A percentile compares a stretch with the other conserved stretches of the same genome.
Conservation (phyloP, 2,113 vertebrate species). For the Seriola rivoliana region DNA sequence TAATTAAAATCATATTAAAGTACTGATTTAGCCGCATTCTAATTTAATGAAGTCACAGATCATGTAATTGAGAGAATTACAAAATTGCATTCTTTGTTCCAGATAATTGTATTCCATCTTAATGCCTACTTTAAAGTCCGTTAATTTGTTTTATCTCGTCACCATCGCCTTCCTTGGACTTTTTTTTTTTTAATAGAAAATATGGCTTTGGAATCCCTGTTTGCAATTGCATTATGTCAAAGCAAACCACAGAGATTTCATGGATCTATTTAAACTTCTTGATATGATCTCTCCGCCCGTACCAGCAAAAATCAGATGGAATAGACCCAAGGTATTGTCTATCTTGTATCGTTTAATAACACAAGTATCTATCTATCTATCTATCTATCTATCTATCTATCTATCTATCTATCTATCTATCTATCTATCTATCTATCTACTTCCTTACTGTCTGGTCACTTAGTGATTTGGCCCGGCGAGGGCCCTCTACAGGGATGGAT, state of each 20-base stretch:
- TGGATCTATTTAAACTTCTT: conserved; percentile 21
- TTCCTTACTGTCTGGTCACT: conserved; percentile 55
- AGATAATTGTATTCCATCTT: conserved; percentile 69
- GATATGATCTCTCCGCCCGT: conserved; percentile 42
- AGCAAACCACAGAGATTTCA: conserved; percentile 42
- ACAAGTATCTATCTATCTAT: conserved; percentile 20
- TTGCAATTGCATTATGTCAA: conserved; percentile 23
- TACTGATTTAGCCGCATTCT: conserved; percentile 71
- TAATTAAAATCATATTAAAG: conserved; percentile 71
- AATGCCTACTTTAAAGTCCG: conserved; percentile 61
- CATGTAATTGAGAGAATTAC: conserved; percentile 66
- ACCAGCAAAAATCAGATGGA: background rate
- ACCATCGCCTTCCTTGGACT: conserved; percentile 37
- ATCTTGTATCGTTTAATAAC: background rate
- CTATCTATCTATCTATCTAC: conserved; percentile 31
- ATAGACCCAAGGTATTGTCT: background rate
- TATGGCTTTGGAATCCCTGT: conserved; percentile 1
- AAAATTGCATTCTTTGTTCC: conserved; percentile 72
- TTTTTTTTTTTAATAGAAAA: conserved; percentile 24
- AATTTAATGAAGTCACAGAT: conserved; percentile 76
- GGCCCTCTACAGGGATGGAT: conserved; percentile 73
- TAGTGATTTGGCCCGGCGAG: conserved; percentile 55
- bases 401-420: conserved; percentile 33
- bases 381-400: conserved; percentile 30
- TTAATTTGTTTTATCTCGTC: conserved; percentile 71